Evolutionary conservation across 1,140 invertebrate species (phyloP), one percentile per base, ranked within the genome.

Genomic region (Probaryconus sp.): DNA sequence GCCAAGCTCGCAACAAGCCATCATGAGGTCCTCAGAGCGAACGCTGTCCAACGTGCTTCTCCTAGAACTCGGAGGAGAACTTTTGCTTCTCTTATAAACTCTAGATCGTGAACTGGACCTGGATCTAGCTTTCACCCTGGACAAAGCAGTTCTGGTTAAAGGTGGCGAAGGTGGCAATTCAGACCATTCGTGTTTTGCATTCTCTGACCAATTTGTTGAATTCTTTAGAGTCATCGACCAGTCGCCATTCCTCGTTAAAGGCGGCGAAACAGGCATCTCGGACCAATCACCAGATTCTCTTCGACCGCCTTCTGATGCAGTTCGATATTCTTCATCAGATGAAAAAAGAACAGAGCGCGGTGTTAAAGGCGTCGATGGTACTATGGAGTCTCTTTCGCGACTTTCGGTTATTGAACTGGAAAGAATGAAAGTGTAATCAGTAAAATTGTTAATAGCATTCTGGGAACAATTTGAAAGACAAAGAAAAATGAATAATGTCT

Each of bases 261-360:
- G 81, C 5, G 84, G 85, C 0, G 83, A 84, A 0, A 82, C 79
- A 0, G 82, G 83, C 21, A 85, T 80, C 28, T 85, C 85, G 0
- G 84, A 86, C 85, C 85, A 87, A 45, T 87, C 85, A 5, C 84
- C 85, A 0, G 85, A 87, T 26, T 87, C 86, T 28, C 86, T 76
- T 17, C 88, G 78, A 3, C 88, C 87, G 37, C 87, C 93, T 83
- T 94, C 93, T 0, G 94, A 95, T 2, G 94, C 94, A 1, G 94
- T 95, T 76, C 93, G 89, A 68, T 95, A 95, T 78, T 95, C 94
- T 80, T 96, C 94, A 73, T 95, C 93, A 0, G 93, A 95, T 0
- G 94, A 95, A 65, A 95, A 93, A 4, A 94, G 88, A 2, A 92
- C 89, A 0, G 91, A 92, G 47, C 91, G 88, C 0, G 90, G 89